Conservation (phyloP, 1,140 invertebrate species). For the Portunus trituberculatus region DNA sequence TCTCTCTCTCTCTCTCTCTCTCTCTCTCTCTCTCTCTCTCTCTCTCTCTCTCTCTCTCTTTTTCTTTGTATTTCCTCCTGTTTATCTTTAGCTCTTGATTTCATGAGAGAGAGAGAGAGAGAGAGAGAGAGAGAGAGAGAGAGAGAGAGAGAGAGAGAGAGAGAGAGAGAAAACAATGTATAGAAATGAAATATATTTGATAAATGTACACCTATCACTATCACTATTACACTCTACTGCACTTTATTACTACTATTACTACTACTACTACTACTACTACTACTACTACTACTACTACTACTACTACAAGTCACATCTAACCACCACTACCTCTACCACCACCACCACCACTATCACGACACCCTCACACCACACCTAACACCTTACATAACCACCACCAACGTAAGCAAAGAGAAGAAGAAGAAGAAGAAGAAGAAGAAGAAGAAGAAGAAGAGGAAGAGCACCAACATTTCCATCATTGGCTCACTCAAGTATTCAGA, state of each 20-base stretch:
- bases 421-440: neutral
- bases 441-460: neutral
- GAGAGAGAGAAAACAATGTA: constrained; percentile 27
- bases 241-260: neutral
- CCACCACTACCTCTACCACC: neutral
- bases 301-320: neutral
- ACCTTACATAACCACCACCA: neutral
- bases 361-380: neutral
- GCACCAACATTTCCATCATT: constrained; percentile 67
- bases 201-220: too few species aligned
- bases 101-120: constrained; percentile 11
- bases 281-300: neutral
- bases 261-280: neutral
- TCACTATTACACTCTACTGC: neutral
- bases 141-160: constrained; percentile 6
- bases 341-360: neutral
- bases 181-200: too few species aligned
- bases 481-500: constrained; percentile 59
- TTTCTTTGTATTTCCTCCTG: neutral
- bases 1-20: neutral
- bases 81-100: neutral
- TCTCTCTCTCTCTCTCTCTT: constrained; percentile 36
- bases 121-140: neutral
- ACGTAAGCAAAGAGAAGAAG: neutral
- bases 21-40: too few species aligned